Conservation (phyloP, 2,797 vertebrate species). For the Myotis pilosus region DNA sequence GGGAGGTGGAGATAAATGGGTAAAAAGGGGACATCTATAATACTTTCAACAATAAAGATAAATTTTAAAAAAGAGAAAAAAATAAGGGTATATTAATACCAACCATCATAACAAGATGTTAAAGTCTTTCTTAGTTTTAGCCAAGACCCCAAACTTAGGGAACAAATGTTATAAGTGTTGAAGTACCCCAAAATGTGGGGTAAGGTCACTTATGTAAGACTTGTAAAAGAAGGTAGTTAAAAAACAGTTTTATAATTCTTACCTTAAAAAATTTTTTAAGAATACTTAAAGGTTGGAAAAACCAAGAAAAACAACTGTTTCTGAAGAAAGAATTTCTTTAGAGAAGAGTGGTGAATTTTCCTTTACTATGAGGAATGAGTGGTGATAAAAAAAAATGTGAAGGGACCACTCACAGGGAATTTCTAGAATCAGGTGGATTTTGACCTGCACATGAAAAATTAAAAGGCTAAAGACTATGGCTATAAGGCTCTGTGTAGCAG, state of each 20-base stretch:
- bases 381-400: not conserved
- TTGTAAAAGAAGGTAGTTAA: not conserved
- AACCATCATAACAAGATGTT: not conserved
- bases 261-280: not conserved
- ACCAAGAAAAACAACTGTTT: not conserved
- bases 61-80: too few species aligned
- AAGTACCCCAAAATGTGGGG: not conserved
- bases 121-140: not conserved
- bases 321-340: not conserved
- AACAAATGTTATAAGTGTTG: not conserved
- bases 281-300: not conserved
- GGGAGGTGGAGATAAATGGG: too few species aligned
- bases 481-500: not conserved
- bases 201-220: not conserved
- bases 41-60: too few species aligned
- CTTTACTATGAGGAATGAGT: not conserved
- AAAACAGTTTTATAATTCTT: not conserved
- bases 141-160: not conserved
- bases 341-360: not conserved
- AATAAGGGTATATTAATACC: not conserved
- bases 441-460: not conserved
- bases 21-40: too few species aligned
- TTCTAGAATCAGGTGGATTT: not conserved
- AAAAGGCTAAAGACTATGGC: not conserved
- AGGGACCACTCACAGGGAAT: not conserved